Percentiles rank a stretch among this genome's conserved stretches.
Evolutionary conservation across 1,140 invertebrate genomes (phyloP).

Genomic region (Andrena cerasifolii): DNA sequence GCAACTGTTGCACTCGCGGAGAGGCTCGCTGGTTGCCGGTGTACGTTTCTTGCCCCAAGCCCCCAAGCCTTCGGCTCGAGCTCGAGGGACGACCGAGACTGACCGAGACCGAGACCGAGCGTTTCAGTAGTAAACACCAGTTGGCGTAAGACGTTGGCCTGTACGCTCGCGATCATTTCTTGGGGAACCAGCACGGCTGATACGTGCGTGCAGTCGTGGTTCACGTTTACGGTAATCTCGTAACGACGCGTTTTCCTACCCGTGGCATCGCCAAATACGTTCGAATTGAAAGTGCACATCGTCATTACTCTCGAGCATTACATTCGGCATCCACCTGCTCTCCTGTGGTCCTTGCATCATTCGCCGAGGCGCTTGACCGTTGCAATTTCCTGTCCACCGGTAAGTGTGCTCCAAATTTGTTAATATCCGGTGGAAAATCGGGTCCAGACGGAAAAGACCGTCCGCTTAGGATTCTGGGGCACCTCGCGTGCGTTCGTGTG

Average conservation of each 20-base stretch:
- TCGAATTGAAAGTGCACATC: slow-evolving; percentile 41
- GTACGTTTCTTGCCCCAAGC: slow-evolving; percentile 33
- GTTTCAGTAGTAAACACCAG: slow-evolving; percentile 68
- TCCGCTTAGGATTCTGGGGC: too few species aligned
- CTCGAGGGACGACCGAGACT: slow-evolving; percentile 23
- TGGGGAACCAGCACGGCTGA: slow-evolving; percentile 5
- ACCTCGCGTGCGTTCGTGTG: not conserved
- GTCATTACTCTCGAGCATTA: slow-evolving; percentile 13
- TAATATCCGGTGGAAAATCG: slow-evolving; percentile 2
- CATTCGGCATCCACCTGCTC: slow-evolving; percentile 16
- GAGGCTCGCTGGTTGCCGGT: slow-evolving; percentile 26
- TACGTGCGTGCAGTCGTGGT: slow-evolving; percentile 18
- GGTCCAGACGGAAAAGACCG: not conserved
- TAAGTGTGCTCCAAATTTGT: slow-evolving; percentile 17
- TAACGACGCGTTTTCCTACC: slow-evolving; percentile 22
- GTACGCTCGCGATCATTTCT: slow-evolving; percentile 17
- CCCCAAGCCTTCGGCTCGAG: too few species aligned
- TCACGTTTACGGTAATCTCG: slow-evolving; percentile 25
- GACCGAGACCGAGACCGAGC: too few species aligned
- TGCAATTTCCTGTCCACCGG: slow-evolving; percentile 14
- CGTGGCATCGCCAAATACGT: slow-evolving; percentile 2
- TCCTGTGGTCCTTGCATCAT: slow-evolving; percentile 7
- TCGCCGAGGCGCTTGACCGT: slow-evolving; percentile 15
- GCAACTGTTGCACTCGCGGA: slow-evolving; percentile 53
- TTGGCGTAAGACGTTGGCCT: slow-evolving; percentile 40